Percentiles rank a stretch among this genome's conserved stretches.
These are phyloP conservation scores for Bombus turneri DNA, from an alignment of 1,140 invertebrate genomes.

Conservation along the genomic window DNA sequence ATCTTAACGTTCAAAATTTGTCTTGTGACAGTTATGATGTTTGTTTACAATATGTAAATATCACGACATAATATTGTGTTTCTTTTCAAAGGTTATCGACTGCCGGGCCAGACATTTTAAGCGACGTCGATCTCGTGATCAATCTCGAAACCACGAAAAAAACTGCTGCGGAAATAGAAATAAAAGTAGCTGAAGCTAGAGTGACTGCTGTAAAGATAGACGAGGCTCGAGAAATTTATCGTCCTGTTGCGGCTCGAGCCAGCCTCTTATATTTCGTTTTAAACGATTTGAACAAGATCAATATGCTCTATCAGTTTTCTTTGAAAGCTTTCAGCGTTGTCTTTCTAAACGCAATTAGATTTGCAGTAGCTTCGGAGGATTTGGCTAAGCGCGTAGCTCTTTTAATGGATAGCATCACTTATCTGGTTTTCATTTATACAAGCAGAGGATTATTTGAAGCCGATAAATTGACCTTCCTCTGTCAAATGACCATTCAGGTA, in stretches of 20 bases:
- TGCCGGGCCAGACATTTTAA: slow-evolving; percentile 94
- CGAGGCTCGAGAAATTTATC: slow-evolving; percentile 93
- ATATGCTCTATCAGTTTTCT: slow-evolving; percentile 98
- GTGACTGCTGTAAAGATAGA: slow-evolving; percentile 94
- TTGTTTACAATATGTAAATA: not conserved
- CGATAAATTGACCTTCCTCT: slow-evolving; percentile 96
- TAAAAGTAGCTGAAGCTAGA: slow-evolving; percentile 93
- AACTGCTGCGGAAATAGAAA: slow-evolving; percentile 94
- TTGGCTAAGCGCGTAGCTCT: slow-evolving; percentile 89
- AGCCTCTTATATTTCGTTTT: slow-evolving; percentile 97
- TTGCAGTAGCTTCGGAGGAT: slow-evolving; percentile 86
- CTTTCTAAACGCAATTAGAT: slow-evolving; percentile 93
- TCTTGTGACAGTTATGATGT: too few species aligned
- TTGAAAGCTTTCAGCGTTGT: slow-evolving; percentile 97
- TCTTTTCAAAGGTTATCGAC: slow-evolving; percentile 87
- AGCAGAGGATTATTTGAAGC: slow-evolving; percentile 95
- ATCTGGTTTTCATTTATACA: slow-evolving; percentile 93
- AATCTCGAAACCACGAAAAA: slow-evolving; percentile 97
- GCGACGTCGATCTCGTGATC: slow-evolving; percentile 94
- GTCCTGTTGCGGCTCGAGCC: slow-evolving; percentile 92
- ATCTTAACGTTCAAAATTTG: too few species aligned
- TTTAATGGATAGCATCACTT: slow-evolving; percentile 94
- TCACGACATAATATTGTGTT: not conserved
- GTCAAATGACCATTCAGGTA: slow-evolving; percentile 94
- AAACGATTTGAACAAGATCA: slow-evolving; percentile 96